phyloP scores from a whole-genome alignment of 2,113 vertebrate species.

The Lagenorhynchus albirostris region DNA sequence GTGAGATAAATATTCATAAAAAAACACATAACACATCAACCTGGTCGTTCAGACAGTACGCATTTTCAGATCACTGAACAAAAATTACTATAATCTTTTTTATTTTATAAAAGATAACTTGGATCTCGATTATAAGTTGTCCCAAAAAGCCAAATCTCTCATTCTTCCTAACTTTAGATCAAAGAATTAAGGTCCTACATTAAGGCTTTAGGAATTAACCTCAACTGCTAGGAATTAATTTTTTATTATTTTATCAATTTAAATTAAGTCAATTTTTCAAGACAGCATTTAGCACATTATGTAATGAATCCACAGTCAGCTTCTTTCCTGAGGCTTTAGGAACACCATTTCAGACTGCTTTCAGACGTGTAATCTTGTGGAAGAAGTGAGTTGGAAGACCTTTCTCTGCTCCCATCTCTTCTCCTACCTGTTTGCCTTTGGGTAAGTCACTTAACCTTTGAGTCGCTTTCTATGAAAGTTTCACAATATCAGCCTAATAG shows the following conservation, averaged over 20 bases:
- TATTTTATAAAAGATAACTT: neutral
- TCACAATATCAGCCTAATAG: slow-evolving; percentile 44
- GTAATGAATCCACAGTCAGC: neutral
- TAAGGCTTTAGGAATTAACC: slow-evolving; percentile 12
- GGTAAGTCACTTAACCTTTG: slow-evolving; percentile 65
- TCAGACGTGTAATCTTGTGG: neutral
- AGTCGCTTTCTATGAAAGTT: slow-evolving; percentile 46
- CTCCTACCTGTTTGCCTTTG: slow-evolving; percentile 29
- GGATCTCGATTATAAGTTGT: neutral
- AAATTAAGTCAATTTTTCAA: slow-evolving; percentile 38
- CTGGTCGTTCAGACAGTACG: neutral
- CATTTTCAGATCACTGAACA: neutral
- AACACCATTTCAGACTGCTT: neutral
- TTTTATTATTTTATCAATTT: slow-evolving; percentile 41
- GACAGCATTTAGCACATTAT: neutral
- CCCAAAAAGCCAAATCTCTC: neutral
- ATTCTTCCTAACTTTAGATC: neutral
- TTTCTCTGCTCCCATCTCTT: neutral
- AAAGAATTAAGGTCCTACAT: slow-evolving; percentile 5
- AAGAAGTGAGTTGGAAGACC: neutral
- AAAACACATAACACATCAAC: neutral
- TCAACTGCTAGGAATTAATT: neutral
- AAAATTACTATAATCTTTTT: neutral
- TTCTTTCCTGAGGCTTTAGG: neutral
- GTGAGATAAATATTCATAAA: neutral